Evolutionary conservation across 2,797 vertebrate genomes (phyloP), one percentile per base, ranked within the genome.

Genomic region (Hypotaenidia okinawae): DNA sequence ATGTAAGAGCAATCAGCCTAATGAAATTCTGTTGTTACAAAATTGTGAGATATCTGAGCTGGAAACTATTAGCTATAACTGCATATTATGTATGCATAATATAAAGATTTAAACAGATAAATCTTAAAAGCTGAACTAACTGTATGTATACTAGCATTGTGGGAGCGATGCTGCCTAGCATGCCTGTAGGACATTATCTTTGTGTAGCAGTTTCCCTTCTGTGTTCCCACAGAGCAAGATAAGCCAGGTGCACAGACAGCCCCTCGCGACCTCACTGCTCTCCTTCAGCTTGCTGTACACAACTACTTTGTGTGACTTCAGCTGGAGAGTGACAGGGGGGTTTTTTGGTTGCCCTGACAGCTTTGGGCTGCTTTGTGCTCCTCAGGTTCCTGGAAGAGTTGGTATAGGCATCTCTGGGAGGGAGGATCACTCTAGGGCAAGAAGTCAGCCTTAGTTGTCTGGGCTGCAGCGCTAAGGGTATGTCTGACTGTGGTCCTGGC

Each of bases 1-100:
- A 30, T 66, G 37, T 84, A 86, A 92, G 47, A 81, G 66, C 88
- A 84, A 93, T 90, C 67, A 94, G 21, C 45, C 80, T 90, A 78
- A 94, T 90, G 66, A 78, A 75, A 91, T 88, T 90, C 49, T 75
- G 39, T 49, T 66, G 57, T 64, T 84, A 32, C 4, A 90, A 66
- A 94, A 88, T 84, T 68, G 58, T 24, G 33, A 88, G 37, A 49
- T 85, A 24, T 52, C 88, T 89, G 92, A 90, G 67, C 77, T 93
- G 84, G 81, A 90, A 94, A 30, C 39, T 61, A 15, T 87, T 90
- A 93, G 76, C 47, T 52, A 8, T 81, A 81, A 78, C 80, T 84
- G 80, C 67, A 15, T 80, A 70, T 95, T 87, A 80, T 35, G 24
- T 78, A 45, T 75, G 77, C 62, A 57, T 80, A 87, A 80, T 67